Percentiles rank a stretch among this genome's conserved stretches.
These are phyloP conservation scores for Centroberyx gerrardi DNA, from an alignment of 2,797 vertebrate species.

Conservation along the genomic window DNA sequence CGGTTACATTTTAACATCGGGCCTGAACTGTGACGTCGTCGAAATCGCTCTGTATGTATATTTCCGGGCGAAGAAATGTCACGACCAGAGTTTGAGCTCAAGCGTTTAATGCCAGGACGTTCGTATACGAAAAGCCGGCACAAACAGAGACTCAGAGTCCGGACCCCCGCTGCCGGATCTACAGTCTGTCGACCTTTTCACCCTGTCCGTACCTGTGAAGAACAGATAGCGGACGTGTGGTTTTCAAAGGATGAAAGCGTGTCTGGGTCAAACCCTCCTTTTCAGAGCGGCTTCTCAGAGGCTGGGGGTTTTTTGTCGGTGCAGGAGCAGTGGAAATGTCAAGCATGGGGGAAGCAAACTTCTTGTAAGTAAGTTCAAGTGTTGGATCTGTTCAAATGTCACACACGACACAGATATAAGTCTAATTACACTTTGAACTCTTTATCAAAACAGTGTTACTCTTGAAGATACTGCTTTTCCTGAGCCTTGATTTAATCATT, in stretches of 20 bases:
- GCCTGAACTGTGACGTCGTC: not conserved
- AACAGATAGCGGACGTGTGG: not conserved
- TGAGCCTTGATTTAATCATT: not conserved
- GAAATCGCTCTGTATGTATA: not conserved
- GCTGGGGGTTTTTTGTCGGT: not conserved
- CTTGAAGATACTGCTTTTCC: too few species aligned
- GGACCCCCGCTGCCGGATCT: not conserved
- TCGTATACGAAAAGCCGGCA: not conserved
- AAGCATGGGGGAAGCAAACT: constrained; percentile 13
- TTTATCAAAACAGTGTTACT: not conserved
- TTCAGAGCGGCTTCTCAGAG: too few species aligned
- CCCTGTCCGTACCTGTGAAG: not conserved
- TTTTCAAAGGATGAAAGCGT: not conserved
- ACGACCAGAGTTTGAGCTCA: not conserved
- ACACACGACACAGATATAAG: not conserved
- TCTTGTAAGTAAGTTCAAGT: constrained; percentile 5
- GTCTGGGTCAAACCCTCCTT: constrained; percentile 26
- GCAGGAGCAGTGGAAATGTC: constrained; percentile 31
- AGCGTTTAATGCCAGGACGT: not conserved
- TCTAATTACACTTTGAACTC: not conserved
- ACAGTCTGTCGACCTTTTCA: constrained; percentile 27
- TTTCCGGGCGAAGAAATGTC: not conserved
- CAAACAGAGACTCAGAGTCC: not conserved
- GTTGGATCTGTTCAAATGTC: constrained; percentile 23
- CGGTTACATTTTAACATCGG: not conserved